Conservation (phyloP, 1,140 invertebrate species). For the Leguminivora glycinivorella region DNA sequence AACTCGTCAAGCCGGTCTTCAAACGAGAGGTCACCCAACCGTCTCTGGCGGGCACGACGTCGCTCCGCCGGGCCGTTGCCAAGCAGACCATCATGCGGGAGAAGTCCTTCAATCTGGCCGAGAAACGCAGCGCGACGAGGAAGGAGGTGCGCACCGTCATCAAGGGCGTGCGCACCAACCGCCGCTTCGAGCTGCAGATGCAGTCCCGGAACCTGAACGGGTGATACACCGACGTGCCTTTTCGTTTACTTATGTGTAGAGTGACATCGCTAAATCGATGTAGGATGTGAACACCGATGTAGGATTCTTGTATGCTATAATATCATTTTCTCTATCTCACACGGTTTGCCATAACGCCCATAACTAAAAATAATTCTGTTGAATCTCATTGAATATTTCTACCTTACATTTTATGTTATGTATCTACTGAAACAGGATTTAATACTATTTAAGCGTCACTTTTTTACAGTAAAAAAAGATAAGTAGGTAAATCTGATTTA, state of each 20-base stretch:
- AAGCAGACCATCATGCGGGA: conserved; percentile 65
- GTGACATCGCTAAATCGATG: background rate
- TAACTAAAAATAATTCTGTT: no score
- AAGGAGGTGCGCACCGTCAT: conserved; percentile 74
- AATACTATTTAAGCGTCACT: no score
- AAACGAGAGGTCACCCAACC: conserved; percentile 44
- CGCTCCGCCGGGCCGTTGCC: conserved; percentile 47
- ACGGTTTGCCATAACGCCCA: no score
- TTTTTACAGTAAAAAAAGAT: no score
- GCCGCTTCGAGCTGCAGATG: conserved; percentile 85
- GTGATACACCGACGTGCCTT: background rate
- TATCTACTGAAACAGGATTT: no score
- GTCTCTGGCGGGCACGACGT: conserved; percentile 51
- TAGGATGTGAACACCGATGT: background rate
- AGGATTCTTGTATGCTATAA: no score
- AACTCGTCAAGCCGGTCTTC: background rate
- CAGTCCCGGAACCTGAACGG: conserved; percentile 60
- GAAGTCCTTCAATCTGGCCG: conserved; percentile 54
- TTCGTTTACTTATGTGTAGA: background rate
- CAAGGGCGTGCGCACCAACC: conserved; percentile 82
- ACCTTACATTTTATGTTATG: no score
- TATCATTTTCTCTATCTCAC: no score
- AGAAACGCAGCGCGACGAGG: conserved; percentile 54
- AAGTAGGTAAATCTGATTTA: no score
- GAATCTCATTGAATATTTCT: no score